phyloP scores from a whole-genome alignment of 2,888 invertebrate species.

The Zygothrica quintamaculata region DNA sequence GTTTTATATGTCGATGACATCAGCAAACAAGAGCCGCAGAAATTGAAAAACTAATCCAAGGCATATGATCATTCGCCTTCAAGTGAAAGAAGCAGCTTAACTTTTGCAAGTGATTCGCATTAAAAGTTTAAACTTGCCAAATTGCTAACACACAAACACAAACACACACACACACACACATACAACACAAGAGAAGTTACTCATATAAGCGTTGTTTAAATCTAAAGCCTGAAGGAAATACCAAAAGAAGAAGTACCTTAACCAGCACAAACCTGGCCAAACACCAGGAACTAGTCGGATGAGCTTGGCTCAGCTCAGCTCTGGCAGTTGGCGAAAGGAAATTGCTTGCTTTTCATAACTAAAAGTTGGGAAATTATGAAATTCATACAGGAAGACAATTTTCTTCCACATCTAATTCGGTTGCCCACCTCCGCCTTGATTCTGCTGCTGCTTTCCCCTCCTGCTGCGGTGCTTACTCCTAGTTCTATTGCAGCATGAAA shows the following conservation, averaged over 20 bases:
- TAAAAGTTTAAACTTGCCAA: constrained; percentile 74
- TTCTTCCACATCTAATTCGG: constrained; percentile 78
- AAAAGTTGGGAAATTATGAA: constrained; percentile 83
- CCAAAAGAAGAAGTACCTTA: constrained; percentile 12
- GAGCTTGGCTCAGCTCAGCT: constrained; percentile 5
- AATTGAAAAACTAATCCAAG: constrained; percentile 72
- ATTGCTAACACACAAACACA: constrained; percentile 44
- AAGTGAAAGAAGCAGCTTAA: constrained; percentile 49
- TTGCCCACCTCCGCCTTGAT: constrained; percentile 28
- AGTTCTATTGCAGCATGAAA: constrained; percentile 62
- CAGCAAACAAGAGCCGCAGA: constrained; percentile 71
- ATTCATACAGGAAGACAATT: constrained; percentile 84
- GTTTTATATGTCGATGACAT: constrained; percentile 76
- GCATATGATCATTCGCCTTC: constrained; percentile 40
- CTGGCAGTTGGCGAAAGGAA: constrained; percentile 65
- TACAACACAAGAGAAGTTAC: constrained; percentile 16
- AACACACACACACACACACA: constrained; percentile 20
- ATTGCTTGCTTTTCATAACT: constrained; percentile 81
- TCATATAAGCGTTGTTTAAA: constrained; percentile 15
- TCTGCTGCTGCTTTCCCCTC: constrained; percentile 16
- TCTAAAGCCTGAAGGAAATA: constrained; percentile 20
- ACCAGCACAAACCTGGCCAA: constrained; percentile 11
- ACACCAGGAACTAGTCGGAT: constrained; percentile 14
- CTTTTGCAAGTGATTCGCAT: constrained; percentile 71
- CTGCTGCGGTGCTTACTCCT: constrained; percentile 46